Evolutionary conservation across 2,113 vertebrate species (phyloP), one percentile per base, ranked within the genome.

Genomic region (Condylura cristata): DNA sequence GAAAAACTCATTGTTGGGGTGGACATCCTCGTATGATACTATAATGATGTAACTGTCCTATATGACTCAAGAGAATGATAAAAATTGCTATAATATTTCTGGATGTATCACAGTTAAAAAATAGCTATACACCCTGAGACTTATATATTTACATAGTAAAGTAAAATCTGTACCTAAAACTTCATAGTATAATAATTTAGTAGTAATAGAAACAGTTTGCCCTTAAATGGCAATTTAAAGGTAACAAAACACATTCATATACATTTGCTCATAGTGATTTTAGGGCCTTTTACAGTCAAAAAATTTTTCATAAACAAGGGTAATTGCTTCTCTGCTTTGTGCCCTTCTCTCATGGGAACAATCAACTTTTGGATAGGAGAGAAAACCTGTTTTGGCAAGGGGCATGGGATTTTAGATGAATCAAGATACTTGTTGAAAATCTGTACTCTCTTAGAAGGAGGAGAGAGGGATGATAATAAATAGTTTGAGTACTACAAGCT

Each of bases 31-130:
- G 51, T 46, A 56, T 28, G 68, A 81, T 34, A 39, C 56, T 82
- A 60, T 74, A 92, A 76, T 76, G 28, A 48, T 11, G 22, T 71
- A 85, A 72, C 11, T 90, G 56, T 17, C 86, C 66, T 53, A 34
- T 56, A 24, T 63, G 63, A 53, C 44, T 66, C 70, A 66, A 75
- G 82, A 85, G 41, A 83, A 61, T 93, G 37, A 91, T 3, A 16
- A n/a, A 84, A 53, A 80, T 79, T 84, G 39, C 82, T 60, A 83
- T 68, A 56, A 66, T 58, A 18, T 83, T 95, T 92, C 68, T 83
- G 48, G 28, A 92, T 71, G 9, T 80, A 65, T 81, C 56, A 39
- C 17, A 37, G 79, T 86, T 72, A 90, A 58, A 71, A 74, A 86
- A 83, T 84, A 85, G 80, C 32, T 68, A 34, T 58, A 91, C 41